Base-by-base conservation (phyloP, 2,888 invertebrate species). In the Palloptera scutellata region DNA sequence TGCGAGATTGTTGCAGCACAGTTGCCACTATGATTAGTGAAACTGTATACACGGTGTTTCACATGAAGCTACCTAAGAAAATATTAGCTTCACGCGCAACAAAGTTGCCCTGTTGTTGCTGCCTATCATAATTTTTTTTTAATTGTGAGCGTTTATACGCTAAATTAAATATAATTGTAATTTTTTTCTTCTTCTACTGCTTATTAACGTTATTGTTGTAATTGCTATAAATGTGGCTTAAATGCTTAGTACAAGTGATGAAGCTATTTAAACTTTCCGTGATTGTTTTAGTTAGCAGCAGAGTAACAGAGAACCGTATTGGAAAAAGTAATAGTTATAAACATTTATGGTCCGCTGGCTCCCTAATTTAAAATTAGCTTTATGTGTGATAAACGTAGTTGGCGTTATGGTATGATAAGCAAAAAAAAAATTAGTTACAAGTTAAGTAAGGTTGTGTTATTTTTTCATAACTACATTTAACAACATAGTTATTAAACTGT, bases 71-170 rank as follows among this genome's bases (percentile, higher is more conserved):
- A 30, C 30, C 6, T 30, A 30, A 6, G 2, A 30, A 30, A 30
- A 30, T 30, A 30, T 30, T 30, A 30, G 30, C 30, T 30, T 30
- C 30, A 30, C 30, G 30, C 6, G 30, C 30, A 30, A 30, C 30
- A 30, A 6, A 30, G 30, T 30, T 30, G 30, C 30, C 30, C 30
- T 30, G 30, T 30, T 30, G 30, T 6, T 30, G 30, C 30, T 30
- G 30, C 30, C 6, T 30, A 30, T 30, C 6, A 30, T 30, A 4
- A 4, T 30, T 30, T 59, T 42, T 17, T 10, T 59, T 15, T 64
- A 64, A 64, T 64, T 48, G 51, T 30, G 51, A 64, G 57, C 58
- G 64, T 64, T 64, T 64, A 58, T 64, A 40, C 64, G 64, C 64
- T 58, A 51, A 64, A 58, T 64, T 64, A 64, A 58, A 51, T 64